These are phyloP conservation scores for Varanus komodoensis DNA, from an alignment of 2,113 vertebrate genomes.

Conservation along the genomic window DNA sequence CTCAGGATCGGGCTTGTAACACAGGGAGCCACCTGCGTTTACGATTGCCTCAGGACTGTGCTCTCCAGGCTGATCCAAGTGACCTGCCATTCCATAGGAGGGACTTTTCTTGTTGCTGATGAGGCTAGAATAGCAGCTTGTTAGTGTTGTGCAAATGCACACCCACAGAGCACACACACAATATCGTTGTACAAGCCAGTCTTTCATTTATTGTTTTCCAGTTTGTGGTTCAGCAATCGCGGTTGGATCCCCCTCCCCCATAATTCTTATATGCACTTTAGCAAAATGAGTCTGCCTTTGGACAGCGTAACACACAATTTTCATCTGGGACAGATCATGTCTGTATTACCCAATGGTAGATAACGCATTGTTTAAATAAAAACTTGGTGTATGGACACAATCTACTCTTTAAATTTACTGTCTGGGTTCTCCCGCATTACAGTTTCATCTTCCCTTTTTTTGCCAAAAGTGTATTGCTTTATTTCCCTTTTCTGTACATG, in stretches of 20 bases:
- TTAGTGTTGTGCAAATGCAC: not conserved
- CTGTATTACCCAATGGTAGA: constrained; percentile 18
- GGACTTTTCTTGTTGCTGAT: not conserved
- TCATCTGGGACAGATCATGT: constrained; percentile 26
- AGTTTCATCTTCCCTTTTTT: not conserved
- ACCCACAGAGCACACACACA: not conserved
- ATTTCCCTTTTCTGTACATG: constrained; percentile 27
- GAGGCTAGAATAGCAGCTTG: not conserved
- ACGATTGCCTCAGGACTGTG: not conserved
- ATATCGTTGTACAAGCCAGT: constrained; percentile 37
- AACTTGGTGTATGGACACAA: constrained; percentile 4
- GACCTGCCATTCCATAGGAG: not conserved
- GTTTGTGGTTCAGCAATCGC: constrained; percentile 45
- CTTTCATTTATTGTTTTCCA: constrained; percentile 67
- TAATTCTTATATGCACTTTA: constrained; percentile 43
- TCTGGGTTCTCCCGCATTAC: not conserved
- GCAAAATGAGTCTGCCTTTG: constrained; percentile 44
- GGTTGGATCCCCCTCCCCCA: constrained; percentile 22
- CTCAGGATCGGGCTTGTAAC: not conserved
- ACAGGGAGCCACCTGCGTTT: not conserved
- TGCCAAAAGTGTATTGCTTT: not conserved
- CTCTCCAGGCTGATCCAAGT: not conserved
- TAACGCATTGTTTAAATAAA: constrained; percentile 19
- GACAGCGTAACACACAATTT: not conserved
- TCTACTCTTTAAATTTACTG: constrained; percentile 34